A percentile compares a stretch with the other conserved stretches of the same genome.
phyloP scores from a whole-genome alignment of 2,888 invertebrate genomes.

The Megastigmus dorsalis region DNA sequence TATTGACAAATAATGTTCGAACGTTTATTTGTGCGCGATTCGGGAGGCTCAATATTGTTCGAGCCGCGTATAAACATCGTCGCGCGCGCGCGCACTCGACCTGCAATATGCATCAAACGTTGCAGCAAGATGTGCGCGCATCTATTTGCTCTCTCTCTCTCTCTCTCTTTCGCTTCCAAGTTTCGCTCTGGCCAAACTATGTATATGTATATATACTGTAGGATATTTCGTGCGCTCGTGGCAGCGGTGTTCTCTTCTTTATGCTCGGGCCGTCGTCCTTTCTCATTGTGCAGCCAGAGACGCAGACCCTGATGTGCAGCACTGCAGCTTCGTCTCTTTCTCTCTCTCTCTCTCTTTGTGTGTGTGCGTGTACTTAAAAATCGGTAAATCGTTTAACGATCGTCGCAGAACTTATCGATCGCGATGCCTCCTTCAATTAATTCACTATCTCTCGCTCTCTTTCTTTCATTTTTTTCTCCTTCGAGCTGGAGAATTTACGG shows the following conservation, averaged over 20 bases:
- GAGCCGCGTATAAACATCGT: constrained; percentile 58
- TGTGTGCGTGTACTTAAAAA: constrained; percentile 22
- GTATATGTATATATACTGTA: not conserved
- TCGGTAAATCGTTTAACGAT: constrained; percentile 45
- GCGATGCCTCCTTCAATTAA: constrained; percentile 40
- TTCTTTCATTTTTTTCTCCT: no score
- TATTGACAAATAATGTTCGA: constrained; percentile 59
- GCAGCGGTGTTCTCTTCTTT: not conserved
- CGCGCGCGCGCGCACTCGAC: no score
- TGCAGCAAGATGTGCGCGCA: no score
- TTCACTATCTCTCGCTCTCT: no score
- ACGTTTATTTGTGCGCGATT: constrained; percentile 58
- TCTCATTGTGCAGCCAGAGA: constrained; percentile 31
- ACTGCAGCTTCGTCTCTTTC: not conserved
- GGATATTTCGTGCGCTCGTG: not conserved
- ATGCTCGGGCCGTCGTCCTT: constrained; percentile 15
- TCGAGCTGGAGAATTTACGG: constrained; percentile 38
- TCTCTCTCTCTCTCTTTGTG: not conserved
- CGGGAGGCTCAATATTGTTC: constrained; percentile 60
- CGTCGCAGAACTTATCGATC: constrained; percentile 28
- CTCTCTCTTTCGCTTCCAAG: not conserved
- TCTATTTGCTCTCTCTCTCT: not conserved
- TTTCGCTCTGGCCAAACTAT: not conserved
- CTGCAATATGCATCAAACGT: constrained; percentile 61
- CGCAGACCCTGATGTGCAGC: no score